These are phyloP conservation scores for Trachelus troglodyta DNA, from an alignment of 2,888 invertebrate genomes.

Conservation along the genomic window DNA sequence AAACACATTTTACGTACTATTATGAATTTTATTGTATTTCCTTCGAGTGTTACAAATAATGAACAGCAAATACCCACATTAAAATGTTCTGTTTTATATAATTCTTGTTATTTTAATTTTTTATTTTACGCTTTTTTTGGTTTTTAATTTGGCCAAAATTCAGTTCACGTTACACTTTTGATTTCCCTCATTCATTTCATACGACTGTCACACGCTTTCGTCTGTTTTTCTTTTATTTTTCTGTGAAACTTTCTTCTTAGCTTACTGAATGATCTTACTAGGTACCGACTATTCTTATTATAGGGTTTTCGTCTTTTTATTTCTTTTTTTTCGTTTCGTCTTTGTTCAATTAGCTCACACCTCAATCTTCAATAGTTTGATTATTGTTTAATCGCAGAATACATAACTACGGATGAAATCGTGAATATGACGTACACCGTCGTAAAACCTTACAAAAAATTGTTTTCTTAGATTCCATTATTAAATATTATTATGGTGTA, in stretches of 20 bases:
- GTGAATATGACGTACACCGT: background rate
- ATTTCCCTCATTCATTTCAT: background rate
- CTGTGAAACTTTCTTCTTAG: background rate
- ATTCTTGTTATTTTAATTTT: background rate
- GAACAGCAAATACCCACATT: conserved; percentile 62
- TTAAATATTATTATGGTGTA: background rate
- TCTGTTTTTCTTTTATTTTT: background rate
- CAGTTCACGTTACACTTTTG: background rate
- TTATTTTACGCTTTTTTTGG: background rate
- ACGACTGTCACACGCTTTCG: background rate
- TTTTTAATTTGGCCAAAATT: background rate
- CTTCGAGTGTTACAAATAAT: conserved; percentile 50
- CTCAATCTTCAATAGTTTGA: background rate
- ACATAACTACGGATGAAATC: background rate
- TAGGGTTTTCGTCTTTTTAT: background rate
- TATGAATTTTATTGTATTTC: conserved; percentile 61
- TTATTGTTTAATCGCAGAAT: background rate
- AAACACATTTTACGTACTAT: conserved; percentile 38
- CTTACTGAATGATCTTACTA: background rate
- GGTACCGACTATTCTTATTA: background rate
- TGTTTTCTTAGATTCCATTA: background rate
- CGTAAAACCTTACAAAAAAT: background rate
- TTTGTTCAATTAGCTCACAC: background rate
- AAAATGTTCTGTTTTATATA: conserved; percentile 34
- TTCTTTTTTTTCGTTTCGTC: background rate